Conservation (phyloP, 2,888 invertebrate genomes). For the Noctua pronuba region DNA sequence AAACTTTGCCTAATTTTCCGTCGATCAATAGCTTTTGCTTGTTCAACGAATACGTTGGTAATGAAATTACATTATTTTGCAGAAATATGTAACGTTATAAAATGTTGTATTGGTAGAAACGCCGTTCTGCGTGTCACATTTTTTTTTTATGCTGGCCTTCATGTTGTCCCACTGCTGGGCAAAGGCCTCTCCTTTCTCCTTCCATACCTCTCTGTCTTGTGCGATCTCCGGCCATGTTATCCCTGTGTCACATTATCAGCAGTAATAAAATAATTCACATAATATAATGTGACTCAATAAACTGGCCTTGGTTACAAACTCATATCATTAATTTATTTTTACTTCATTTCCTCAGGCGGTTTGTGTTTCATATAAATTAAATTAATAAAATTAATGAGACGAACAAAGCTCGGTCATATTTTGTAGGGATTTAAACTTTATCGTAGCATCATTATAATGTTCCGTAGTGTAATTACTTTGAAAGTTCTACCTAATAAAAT, state of each 20-base stretch:
- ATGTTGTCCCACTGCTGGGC: no score
- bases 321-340: constrained; percentile 19
- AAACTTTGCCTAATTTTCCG: neutral
- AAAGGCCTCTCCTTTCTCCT: no score
- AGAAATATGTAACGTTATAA: constrained; percentile 2
- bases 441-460: neutral
- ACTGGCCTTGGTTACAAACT: constrained; percentile 22
- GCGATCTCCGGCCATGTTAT: no score
- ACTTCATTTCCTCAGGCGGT: neutral
- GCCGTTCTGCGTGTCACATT: constrained; percentile 5
- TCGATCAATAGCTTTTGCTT: neutral
- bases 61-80: neutral
- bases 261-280: constrained; percentile 15
- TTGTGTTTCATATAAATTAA: neutral
- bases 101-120: neutral
- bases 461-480: neutral
- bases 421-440: neutral
- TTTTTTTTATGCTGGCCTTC: no score
- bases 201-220: no score
- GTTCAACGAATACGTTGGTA: neutral
- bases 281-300: constrained; percentile 25
- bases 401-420: neutral
- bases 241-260: constrained; percentile 32
- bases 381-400: neutral
- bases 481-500: neutral